Percentiles rank a stretch among this genome's conserved stretches.
Evolutionary conservation across 2,888 invertebrate species (phyloP).

Genomic region (Teleogryllus oceanicus): DNA sequence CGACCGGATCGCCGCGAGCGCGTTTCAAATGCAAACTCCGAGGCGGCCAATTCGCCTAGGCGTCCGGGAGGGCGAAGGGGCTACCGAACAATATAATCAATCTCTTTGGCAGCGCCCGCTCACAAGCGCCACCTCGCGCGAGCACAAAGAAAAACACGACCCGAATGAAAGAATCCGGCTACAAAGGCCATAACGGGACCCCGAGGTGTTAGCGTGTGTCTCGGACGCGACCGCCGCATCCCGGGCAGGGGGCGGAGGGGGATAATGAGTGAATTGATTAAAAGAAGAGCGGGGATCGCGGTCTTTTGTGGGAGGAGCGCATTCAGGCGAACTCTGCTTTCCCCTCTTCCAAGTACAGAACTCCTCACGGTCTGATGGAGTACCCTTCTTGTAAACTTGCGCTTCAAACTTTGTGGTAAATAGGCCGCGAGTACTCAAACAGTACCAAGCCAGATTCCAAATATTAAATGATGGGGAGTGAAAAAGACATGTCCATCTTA

Average conservation of each 20-base stretch:
- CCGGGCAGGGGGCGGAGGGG: not conserved
- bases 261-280: constrained; percentile 27
- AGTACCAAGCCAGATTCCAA: too few species aligned
- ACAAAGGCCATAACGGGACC: not conserved
- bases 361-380: too few species aligned
- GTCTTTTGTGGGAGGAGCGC: not conserved
- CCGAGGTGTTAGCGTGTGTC: not conserved
- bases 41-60: not conserved
- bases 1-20: not conserved
- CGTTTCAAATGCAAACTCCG: not conserved
- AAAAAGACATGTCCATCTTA: too few species aligned
- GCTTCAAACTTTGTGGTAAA: too few species aligned
- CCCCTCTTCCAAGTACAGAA: too few species aligned
- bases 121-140: not conserved
- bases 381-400: too few species aligned
- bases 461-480: too few species aligned
- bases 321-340: too few species aligned
- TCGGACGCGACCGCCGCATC: not conserved
- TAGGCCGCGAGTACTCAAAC: too few species aligned
- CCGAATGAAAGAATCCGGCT: not conserved
- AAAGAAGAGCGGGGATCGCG: constrained; percentile 3
- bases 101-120: not conserved
- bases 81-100: not conserved
- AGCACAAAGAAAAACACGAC: not conserved
- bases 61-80: not conserved